Base-by-base conservation (phyloP, 2,797 vertebrate species). In the Notolepis coatsorum region DNA sequence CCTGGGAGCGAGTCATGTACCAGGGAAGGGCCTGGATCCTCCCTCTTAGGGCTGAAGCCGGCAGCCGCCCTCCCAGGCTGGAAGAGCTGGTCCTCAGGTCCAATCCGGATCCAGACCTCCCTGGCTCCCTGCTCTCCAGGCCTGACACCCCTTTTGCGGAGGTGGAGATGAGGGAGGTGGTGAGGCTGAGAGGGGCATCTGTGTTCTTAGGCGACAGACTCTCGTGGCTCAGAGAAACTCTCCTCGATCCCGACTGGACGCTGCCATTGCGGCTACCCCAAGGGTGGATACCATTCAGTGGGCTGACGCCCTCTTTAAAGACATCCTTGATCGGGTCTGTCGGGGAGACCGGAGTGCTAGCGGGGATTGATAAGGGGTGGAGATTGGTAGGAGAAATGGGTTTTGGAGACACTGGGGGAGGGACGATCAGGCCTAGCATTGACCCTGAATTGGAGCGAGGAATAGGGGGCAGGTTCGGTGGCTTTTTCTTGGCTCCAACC, bases 1-100 rank as follows among this genome's bases (percentile, higher is more conserved):
- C 93, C 64, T 93, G 93, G 45, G 93, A 93, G 41, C 92, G 88
- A 20, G 93, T 94, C 88, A 94, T 93, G 79, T 94, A 94, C 92
- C 91, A 93, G n/a, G 93, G 93, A 54, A 94, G 81, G 69, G 91
- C 89, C 77, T 94, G 93, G 61, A 94, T 94, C 78, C 88, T 92
- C 12, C 91, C 91, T 71, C 92, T 88, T 21, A 94, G 69, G 20
- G 90, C 91, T 30, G 92, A 91, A 7, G 92, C 93, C 58, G 94
- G 90, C 21, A 95, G 81, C 65, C 84, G 88, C 31, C 89, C 91
- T 42, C 84, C 77, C n/a, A 92, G 55, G 3, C 90, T 90, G 0
- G 91, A 85, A 0, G 86, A 86, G 10, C 82, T 82, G 17, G 71
- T 82, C 74, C 91, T 84, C 24, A 79, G 74, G 3, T 85, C 85